Evolutionary conservation across 2,113 vertebrate species (phyloP).

Genomic region (Cyanocitta stelleri): DNA sequence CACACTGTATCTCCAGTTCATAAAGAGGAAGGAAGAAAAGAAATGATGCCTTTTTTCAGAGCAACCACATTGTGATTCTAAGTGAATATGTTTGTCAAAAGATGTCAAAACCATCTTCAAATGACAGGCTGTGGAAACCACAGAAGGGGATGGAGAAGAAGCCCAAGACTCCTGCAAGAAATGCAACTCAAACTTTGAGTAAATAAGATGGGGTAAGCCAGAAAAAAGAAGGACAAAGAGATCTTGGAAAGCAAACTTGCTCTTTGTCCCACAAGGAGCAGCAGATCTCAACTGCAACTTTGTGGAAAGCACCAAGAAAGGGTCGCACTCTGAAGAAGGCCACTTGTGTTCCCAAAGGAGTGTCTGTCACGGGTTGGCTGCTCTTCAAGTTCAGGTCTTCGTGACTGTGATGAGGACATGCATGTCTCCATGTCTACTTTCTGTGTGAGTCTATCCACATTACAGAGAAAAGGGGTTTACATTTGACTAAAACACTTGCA

Average conservation of each 20-base stretch:
- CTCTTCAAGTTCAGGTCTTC: not conserved
- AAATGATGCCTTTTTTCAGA: not conserved
- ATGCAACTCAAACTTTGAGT: not conserved
- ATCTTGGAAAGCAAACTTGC: not conserved
- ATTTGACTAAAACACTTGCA: not conserved
- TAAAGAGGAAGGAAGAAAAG: not conserved
- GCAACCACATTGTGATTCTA: not conserved
- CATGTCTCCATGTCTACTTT: not conserved
- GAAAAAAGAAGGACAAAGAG: not conserved
- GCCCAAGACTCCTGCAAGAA: not conserved
- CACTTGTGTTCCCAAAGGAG: not conserved
- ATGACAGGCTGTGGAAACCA: not conserved
- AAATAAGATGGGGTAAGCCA: not conserved
- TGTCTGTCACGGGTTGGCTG: not conserved
- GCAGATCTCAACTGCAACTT: not conserved
- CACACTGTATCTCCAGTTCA: not conserved
- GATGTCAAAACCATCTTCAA: not conserved
- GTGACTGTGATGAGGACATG: not conserved
- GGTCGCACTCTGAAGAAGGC: not conserved
- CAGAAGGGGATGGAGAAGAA: not conserved
- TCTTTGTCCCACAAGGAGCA: not conserved
- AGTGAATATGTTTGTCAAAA: not conserved
- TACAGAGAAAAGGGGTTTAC: not conserved
- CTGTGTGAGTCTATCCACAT: not conserved
- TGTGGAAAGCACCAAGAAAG: not conserved